phyloP scores from a whole-genome alignment of 2,797 vertebrate genomes.

The Acanthurus lineatus region DNA sequence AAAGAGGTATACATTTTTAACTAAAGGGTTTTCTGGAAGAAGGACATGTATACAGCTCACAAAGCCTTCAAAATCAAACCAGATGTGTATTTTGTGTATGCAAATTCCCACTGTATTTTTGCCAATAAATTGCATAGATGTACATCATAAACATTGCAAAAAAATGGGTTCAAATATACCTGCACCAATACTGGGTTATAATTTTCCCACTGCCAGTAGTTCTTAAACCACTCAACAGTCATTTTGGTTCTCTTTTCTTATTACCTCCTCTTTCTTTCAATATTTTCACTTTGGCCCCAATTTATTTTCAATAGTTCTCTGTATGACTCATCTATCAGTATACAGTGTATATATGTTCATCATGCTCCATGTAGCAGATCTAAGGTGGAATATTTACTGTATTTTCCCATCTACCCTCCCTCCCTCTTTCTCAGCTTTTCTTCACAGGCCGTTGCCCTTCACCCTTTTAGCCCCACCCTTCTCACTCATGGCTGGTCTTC shows the following conservation, averaged over 20 bases:
- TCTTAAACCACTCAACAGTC: neutral
- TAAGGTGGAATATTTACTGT: constrained; percentile 14
- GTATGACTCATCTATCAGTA: neutral
- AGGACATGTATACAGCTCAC: no score
- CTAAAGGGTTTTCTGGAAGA: no score
- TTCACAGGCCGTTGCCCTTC: neutral
- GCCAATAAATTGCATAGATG: no score
- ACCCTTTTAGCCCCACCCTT: constrained; percentile 4
- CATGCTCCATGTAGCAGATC: constrained; percentile 6
- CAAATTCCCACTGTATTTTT: no score
- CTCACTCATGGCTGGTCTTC: no score
- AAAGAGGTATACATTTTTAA: no score
- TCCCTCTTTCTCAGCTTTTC: neutral
- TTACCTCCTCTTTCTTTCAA: neutral
- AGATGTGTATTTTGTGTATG: no score
- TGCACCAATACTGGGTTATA: neutral
- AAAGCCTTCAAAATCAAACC: no score
- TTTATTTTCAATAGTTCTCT: neutral
- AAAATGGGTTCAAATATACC: no score
- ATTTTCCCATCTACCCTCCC: neutral
- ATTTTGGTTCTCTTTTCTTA: neutral
- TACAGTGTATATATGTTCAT: no score
- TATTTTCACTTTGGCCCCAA: neutral
- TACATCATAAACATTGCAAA: no score
- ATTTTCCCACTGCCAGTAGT: neutral